These are phyloP conservation scores for Acanthoscelides obtectus DNA, from an alignment of 2,888 invertebrate species.

Conservation along the genomic window DNA sequence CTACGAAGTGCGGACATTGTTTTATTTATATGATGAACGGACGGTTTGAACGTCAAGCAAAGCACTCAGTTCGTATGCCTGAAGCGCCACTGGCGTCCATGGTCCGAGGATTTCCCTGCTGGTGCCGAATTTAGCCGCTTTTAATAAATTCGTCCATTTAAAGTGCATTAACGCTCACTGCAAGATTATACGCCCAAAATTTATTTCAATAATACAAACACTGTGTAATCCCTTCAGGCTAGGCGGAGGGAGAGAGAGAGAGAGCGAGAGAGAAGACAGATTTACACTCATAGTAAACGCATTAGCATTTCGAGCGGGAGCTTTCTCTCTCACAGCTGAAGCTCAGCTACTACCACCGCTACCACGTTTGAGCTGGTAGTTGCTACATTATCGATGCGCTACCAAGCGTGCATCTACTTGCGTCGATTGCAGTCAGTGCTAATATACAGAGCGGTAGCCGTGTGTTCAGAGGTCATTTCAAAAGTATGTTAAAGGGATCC, in stretches of 20 bases:
- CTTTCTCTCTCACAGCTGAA: background rate
- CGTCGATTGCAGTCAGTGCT: background rate
- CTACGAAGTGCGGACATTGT: no score
- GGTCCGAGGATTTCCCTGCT: background rate
- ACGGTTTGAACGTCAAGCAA: no score
- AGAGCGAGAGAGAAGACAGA: constrained; percentile 16
- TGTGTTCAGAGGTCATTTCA: no score
- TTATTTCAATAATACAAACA: constrained; percentile 29
- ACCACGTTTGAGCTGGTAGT: background rate
- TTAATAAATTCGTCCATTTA: constrained; percentile 16
- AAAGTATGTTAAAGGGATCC: no score
- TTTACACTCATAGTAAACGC: constrained; percentile 28
- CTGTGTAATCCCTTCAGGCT: constrained; percentile 21
- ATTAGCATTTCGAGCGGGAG: constrained; percentile 17
- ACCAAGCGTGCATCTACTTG: background rate
- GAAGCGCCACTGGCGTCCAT: background rate
- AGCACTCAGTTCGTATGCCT: no score
- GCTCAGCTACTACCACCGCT: no score
- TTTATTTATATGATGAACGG: no score
- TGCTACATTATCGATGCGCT: background rate
- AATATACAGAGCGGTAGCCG: background rate
- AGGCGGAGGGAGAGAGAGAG: constrained; percentile 16
- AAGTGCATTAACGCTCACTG: constrained; percentile 23
- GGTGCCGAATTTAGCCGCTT: constrained; percentile 4
- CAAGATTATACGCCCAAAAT: constrained; percentile 24